Evolutionary conservation across 2,888 invertebrate species (phyloP).

Genomic region (Neoscelio sp.): DNA sequence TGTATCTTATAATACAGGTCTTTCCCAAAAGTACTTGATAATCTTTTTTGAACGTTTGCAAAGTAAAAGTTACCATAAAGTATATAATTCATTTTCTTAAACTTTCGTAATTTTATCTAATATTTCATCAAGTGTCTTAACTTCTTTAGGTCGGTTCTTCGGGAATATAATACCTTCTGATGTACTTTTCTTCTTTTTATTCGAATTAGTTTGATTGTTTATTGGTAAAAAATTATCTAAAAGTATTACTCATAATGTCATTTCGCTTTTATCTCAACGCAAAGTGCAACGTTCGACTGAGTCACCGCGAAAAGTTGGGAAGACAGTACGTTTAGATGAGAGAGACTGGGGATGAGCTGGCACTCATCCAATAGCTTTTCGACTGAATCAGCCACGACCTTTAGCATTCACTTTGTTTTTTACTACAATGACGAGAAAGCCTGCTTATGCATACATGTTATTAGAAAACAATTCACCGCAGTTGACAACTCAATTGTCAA

Average conservation of each 20-base stretch:
- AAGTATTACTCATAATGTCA: constrained; percentile 48
- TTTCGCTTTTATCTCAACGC: constrained; percentile 52
- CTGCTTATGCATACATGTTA: constrained; percentile 28
- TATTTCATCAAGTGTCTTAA: too few relatives aligned
- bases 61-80: too few relatives aligned
- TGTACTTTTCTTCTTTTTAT: constrained; percentile 16
- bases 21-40: too few relatives aligned
- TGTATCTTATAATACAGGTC: too few relatives aligned
- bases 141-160: too few relatives aligned
- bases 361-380: constrained; percentile 70
- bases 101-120: too few relatives aligned
- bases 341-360: constrained; percentile 64
- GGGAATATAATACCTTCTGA: too few relatives aligned
- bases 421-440: constrained; percentile 33
- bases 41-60: too few relatives aligned
- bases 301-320: constrained; percentile 53
- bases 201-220: constrained; percentile 18
- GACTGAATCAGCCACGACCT: constrained; percentile 66
- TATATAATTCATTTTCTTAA: too few relatives aligned
- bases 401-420: constrained; percentile 58
- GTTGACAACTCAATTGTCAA: too few relatives aligned
- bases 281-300: constrained; percentile 58
- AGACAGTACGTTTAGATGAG: constrained; percentile 43
- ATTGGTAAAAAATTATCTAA: constrained; percentile 37
- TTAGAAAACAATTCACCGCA: constrained; percentile 41